Evolutionary conservation across 2,113 vertebrate genomes (phyloP).

Genomic region (Corythoichthys intestinalis): DNA sequence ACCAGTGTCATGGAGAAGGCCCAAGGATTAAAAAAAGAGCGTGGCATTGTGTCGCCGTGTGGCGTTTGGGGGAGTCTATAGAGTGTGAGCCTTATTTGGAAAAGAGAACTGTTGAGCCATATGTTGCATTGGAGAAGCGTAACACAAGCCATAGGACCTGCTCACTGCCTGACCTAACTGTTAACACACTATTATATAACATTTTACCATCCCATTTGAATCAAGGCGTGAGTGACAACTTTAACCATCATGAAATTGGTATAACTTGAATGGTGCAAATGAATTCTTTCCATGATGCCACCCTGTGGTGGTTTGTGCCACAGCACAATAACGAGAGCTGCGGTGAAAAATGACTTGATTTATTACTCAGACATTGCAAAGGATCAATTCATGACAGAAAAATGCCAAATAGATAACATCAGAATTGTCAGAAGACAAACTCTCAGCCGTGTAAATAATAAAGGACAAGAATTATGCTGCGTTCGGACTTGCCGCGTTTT

Average conservation of each 20-base stretch:
- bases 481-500: not conserved
- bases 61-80: slow-evolving; percentile 7
- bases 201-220: not conserved
- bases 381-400: not conserved
- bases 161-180: not conserved
- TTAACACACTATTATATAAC: no score
- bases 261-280: not conserved
- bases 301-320: slow-evolving; percentile 11
- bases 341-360: slow-evolving; percentile 38
- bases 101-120: slow-evolving; percentile 18
- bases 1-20: not conserved
- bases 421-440: not conserved
- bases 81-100: slow-evolving; percentile 63
- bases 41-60: slow-evolving; percentile 48
- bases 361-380: slow-evolving; percentile 47
- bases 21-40: slow-evolving; percentile 63
- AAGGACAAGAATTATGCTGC: not conserved
- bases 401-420: not conserved
- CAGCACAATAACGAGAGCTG: slow-evolving; percentile 5
- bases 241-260: not conserved
- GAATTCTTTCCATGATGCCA: slow-evolving; percentile 9
- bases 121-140: not conserved
- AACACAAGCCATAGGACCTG: not conserved
- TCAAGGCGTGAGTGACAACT: not conserved
- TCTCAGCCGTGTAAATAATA: not conserved